Conservation (phyloP, 1,140 invertebrate species). For the Orussus abietinus region DNA sequence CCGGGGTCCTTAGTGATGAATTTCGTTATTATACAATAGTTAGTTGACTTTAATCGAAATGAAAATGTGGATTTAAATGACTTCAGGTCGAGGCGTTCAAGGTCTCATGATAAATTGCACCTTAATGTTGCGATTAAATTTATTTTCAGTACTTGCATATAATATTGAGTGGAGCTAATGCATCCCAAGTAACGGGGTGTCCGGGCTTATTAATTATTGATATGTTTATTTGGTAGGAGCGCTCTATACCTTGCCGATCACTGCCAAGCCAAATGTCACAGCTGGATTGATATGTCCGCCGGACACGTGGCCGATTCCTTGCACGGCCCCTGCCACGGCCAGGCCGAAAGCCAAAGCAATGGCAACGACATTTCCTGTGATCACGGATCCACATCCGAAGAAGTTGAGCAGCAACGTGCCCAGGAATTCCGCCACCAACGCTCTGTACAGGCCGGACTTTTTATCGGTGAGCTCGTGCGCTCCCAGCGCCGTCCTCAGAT, state of each 20-base stretch:
- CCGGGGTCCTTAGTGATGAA: too few species aligned
- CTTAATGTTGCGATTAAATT: too few species aligned
- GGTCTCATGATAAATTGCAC: too few species aligned
- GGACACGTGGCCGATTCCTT: slow-evolving; percentile 81
- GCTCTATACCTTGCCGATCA: slow-evolving; percentile 76
- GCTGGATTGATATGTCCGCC: slow-evolving; percentile 92
- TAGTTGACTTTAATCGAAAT: too few species aligned
- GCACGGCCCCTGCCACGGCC: slow-evolving; percentile 74
- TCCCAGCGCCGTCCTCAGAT: slow-evolving; percentile 61
- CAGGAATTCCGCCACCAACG: slow-evolving; percentile 78
- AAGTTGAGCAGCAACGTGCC: slow-evolving; percentile 79
- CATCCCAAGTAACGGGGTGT: too few species aligned
- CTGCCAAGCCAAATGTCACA: slow-evolving; percentile 75
- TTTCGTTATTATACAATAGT: too few species aligned
- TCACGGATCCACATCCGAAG: slow-evolving; percentile 77
- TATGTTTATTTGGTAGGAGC: too few species aligned
- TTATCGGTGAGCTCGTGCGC: slow-evolving; percentile 63
- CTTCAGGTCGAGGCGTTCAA: too few species aligned
- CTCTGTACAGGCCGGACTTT: slow-evolving; percentile 60
- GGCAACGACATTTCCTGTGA: slow-evolving; percentile 64
- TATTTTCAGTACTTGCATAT: too few species aligned
- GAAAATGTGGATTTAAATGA: too few species aligned
- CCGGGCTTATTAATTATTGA: too few species aligned
- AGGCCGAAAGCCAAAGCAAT: slow-evolving; percentile 86
- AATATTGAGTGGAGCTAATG: too few species aligned